A percentile compares a stretch with the other conserved stretches of the same genome.
Conservation (phyloP, 1,140 invertebrate genomes). For the Caenorhabditis inopinata region DNA sequence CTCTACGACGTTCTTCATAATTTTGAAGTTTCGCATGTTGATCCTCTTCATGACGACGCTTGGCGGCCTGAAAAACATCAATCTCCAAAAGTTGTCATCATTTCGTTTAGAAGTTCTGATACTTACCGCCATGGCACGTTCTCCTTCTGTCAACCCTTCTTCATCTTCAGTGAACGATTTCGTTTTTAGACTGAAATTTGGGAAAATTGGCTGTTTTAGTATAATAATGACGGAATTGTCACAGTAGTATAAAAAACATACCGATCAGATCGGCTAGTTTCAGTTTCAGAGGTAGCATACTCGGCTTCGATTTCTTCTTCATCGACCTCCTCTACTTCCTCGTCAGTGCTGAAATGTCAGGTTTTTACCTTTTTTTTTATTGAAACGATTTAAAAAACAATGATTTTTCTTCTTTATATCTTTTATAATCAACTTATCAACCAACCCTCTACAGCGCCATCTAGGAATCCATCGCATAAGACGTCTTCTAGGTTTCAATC, state of each 20-base stretch:
- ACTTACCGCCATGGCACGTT: slow-evolving; percentile 43
- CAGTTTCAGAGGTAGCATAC: slow-evolving; percentile 21
- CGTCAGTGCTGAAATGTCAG: slow-evolving; percentile 47
- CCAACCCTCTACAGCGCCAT: slow-evolving; percentile 38
- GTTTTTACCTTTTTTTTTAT: not conserved
- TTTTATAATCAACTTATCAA: too few relatives aligned
- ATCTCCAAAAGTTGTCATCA: not conserved
- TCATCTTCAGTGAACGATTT: slow-evolving; percentile 38
- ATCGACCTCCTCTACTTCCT: slow-evolving; percentile 36
- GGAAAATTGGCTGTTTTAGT: not conserved
- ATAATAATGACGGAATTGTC: not conserved
- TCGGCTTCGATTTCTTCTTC: not conserved
- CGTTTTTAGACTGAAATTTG: slow-evolving; percentile 20
- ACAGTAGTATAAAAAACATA: not conserved
- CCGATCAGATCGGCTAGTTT: not conserved
- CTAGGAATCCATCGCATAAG: slow-evolving; percentile 37
- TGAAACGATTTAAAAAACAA: not conserved
- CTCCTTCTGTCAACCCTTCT: slow-evolving; percentile 39
- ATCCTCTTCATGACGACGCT: slow-evolving; percentile 62
- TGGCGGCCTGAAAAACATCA: slow-evolving; percentile 57
- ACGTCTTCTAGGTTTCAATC: slow-evolving; percentile 21
- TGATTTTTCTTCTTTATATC: not conserved
- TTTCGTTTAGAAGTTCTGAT: not conserved
- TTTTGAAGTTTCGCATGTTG: slow-evolving; percentile 61
- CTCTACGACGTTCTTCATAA: slow-evolving; percentile 60